Conservation (phyloP, 2,888 invertebrate species). For the Cryptosula pallasiana region DNA sequence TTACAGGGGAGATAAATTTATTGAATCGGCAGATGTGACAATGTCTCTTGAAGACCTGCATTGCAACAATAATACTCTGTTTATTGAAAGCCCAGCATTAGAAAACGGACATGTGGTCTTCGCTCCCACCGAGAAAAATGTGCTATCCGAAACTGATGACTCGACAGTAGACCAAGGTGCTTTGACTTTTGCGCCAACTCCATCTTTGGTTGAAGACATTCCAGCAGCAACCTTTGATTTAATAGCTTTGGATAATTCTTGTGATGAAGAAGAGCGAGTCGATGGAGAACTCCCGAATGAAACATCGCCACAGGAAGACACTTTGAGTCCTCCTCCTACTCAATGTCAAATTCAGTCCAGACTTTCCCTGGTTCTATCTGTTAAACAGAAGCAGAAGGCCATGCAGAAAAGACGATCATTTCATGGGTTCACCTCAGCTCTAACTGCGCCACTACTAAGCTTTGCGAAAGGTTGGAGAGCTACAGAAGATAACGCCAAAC, state of each 20-base stretch:
- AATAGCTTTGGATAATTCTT: neutral
- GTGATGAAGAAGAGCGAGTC: neutral
- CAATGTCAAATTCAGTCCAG: neutral
- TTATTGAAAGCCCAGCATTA: neutral
- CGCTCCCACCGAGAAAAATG: neutral
- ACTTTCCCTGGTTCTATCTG: conserved; percentile 8
- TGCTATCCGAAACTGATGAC: neutral
- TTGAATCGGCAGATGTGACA: neutral
- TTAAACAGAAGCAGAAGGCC: conserved; percentile 14
- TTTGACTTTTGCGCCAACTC: no score
- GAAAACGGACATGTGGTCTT: conserved; percentile 1
- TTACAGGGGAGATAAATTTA: conserved; percentile 21
- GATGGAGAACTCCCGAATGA: neutral
- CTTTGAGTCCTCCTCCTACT: neutral
- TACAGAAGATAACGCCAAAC: neutral
- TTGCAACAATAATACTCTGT: conserved; percentile 2
- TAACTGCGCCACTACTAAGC: neutral
- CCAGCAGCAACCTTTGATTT: neutral
- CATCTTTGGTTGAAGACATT: neutral
- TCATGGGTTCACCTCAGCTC: neutral
- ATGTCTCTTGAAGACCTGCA: neutral
- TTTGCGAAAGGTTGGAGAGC: neutral
- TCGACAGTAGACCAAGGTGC: neutral
- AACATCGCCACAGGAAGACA: neutral
- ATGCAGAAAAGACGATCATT: conserved; percentile 20